phyloP scores from a whole-genome alignment of 2,888 invertebrate species.

The Luffia ferchaultella region DNA sequence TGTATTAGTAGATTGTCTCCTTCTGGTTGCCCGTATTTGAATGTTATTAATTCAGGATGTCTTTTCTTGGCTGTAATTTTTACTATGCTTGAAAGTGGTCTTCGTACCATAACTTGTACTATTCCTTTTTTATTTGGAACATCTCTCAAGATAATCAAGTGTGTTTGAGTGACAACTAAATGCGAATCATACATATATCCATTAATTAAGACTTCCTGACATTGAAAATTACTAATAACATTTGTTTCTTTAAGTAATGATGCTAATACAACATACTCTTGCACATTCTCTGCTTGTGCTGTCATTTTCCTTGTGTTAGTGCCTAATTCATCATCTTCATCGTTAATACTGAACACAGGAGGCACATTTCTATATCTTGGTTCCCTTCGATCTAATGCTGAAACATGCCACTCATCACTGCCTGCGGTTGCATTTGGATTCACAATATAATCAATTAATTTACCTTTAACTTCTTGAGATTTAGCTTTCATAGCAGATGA shows the following conservation, averaged over 20 bases:
- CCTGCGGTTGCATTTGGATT: constrained; percentile 75
- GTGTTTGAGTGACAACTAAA: constrained; percentile 84
- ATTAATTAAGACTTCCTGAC: constrained; percentile 91
- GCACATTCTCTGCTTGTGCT: constrained; percentile 68
- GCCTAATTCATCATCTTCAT: constrained; percentile 68
- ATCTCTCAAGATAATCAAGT: constrained; percentile 86
- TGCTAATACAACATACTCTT: constrained; percentile 83
- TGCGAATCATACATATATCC: constrained; percentile 90
- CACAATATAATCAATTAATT: constrained; percentile 91
- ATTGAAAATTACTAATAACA: constrained; percentile 86
- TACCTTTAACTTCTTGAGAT: constrained; percentile 91
- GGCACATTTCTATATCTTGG: constrained; percentile 89
- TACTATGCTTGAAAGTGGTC: constrained; percentile 90
- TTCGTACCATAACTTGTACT: constrained; percentile 85
- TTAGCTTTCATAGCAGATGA: constrained; percentile 90
- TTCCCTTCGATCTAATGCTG: constrained; percentile 83
- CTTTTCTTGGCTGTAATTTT: constrained; percentile 97
- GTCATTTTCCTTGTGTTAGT: constrained; percentile 40
- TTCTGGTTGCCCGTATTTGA: constrained; percentile 91
- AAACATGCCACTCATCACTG: constrained; percentile 81
- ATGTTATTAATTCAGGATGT: constrained; percentile 95
- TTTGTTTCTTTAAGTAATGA: constrained; percentile 85
- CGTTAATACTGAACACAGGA: constrained; percentile 94
- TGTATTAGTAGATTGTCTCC: constrained; percentile 81
- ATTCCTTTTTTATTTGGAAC: constrained; percentile 78